Percentiles rank a stretch among this genome's conserved stretches.
These are phyloP conservation scores for Steinernema carpocapsae DNA, from an alignment of 2,888 invertebrate species.

Conservation along the genomic window DNA sequence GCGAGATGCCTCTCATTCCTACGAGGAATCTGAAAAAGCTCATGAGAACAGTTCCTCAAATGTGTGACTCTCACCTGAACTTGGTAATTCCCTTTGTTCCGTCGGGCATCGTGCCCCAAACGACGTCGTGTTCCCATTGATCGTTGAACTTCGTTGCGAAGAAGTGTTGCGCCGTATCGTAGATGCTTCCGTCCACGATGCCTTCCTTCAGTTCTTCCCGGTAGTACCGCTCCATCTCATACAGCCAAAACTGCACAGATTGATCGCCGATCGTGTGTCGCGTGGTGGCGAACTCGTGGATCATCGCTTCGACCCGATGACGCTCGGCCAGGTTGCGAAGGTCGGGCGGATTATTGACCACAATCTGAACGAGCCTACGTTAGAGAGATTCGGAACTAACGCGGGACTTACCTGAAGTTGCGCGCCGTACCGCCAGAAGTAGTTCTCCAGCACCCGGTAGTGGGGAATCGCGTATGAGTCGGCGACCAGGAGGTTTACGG, in stretches of 20 bases:
- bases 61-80: conserved; percentile 41
- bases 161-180: conserved; percentile 62
- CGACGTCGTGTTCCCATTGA: conserved; percentile 61
- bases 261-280: conserved; percentile 66
- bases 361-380: conserved; percentile 57
- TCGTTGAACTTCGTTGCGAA: conserved; percentile 58
- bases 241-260: conserved; percentile 67
- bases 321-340: conserved; percentile 55
- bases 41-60: conserved; percentile 3
- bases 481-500: conserved; percentile 65
- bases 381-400: too few species aligned
- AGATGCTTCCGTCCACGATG: conserved; percentile 58
- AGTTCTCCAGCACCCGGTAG: conserved; percentile 59
- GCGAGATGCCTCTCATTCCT: conserved; percentile 65
- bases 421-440: conserved; percentile 68
- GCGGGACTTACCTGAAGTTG: conserved; percentile 54
- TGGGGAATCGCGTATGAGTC: conserved; percentile 68
- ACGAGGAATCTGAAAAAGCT: conserved; percentile 58
- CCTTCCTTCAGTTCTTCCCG: conserved; percentile 50
- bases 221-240: conserved; percentile 66
- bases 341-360: conserved; percentile 68
- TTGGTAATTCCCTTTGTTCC: conserved; percentile 40
- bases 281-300: conserved; percentile 66
- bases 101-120: conserved; percentile 54
- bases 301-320: conserved; percentile 55